Evolutionary conservation across 2,113 vertebrate genomes (phyloP).

Genomic region (Redunca redunca): DNA sequence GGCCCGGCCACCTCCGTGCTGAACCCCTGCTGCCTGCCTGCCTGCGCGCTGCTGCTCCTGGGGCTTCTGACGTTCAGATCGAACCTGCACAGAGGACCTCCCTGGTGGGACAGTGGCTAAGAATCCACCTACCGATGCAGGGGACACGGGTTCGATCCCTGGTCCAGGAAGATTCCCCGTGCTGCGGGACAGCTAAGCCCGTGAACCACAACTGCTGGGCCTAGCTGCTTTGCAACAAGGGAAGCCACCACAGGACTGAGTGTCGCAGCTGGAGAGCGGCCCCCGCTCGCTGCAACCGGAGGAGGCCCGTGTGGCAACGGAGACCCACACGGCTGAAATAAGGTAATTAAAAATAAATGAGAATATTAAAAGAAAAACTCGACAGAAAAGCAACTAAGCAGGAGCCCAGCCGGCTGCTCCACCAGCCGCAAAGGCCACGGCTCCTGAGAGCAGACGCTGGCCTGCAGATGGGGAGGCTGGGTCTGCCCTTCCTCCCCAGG

Average conservation of each 20-base stretch:
- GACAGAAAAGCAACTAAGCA: not conserved
- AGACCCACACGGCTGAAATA: not conserved
- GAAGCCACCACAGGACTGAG: not conserved
- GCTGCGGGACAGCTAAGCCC: not conserved
- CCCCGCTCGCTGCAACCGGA: not conserved
- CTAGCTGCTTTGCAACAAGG: not conserved
- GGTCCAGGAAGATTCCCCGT: not conserved
- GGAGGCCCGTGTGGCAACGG: not conserved
- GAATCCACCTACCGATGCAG: not conserved
- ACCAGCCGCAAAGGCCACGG: not conserved
- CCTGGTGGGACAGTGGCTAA: not conserved
- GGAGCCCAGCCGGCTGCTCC: not conserved
- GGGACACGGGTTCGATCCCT: not conserved
- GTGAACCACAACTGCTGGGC: not conserved
- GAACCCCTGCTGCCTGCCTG: not conserved
- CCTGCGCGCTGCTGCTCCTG: not conserved
- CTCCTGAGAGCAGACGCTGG: not conserved
- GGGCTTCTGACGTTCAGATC: not conserved
- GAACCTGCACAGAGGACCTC: not conserved
- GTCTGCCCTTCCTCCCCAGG: not conserved
- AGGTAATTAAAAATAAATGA: not conserved
- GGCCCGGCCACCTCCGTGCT: not conserved
- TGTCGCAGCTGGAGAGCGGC: fast-evolving
- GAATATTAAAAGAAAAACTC: no score
- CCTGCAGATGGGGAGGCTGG: fast-evolving